Base-by-base conservation (phyloP, 2,888 invertebrate genomes). In the Callinectes sapidus region DNA sequence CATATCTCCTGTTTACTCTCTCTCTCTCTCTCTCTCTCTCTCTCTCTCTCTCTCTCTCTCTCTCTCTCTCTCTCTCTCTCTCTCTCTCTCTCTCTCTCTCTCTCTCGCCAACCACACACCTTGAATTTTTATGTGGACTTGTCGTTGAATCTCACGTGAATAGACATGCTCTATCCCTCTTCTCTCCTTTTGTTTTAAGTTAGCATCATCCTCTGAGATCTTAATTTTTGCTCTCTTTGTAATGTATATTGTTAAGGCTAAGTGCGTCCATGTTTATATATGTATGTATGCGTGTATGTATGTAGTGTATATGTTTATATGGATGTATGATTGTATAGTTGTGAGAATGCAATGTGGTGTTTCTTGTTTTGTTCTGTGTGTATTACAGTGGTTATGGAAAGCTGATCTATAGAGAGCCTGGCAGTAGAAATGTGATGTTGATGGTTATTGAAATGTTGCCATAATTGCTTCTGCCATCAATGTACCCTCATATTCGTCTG, bases 231-330 rank as follows among this genome's bases (percentile, higher is more conserved):
- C 28, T 71, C 28, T 71, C 71, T 71, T 71, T 28, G 3, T 71
- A 23, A n/a, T n/a, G 55, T 71, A 71, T 2, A 71, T 71, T 71
- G 66, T 71, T 71, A 28, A 71, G 71, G 28, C 28, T 71, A n/a
- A 28, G 10, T 88, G 32, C n/a, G 16, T 42, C 48, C 23, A 10
- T 77, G n/a, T 28, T 32, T 77, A n/a, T 0, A 28, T 28, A n/a
- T 28, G 28, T 77, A 77, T 8, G 28, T 81, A 81, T 81, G 81
- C 35, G 13, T 81, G n/a, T 81, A 81, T 81, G 81, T 81, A 81
- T 81, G 16, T 81, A 87, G 32, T 42, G 16, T 87, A 87, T 87
- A 32, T 85, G 39, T 32, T 6, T 32, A 16, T 35, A 87, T 87
- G 32, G 14, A 23, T 87, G 54, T 13, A 87, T 87, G 54, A 10